A percentile compares a stretch with the other conserved stretches of the same genome.
Conservation (phyloP, 1,140 invertebrate species). For the Neodiprion lecontei region DNA sequence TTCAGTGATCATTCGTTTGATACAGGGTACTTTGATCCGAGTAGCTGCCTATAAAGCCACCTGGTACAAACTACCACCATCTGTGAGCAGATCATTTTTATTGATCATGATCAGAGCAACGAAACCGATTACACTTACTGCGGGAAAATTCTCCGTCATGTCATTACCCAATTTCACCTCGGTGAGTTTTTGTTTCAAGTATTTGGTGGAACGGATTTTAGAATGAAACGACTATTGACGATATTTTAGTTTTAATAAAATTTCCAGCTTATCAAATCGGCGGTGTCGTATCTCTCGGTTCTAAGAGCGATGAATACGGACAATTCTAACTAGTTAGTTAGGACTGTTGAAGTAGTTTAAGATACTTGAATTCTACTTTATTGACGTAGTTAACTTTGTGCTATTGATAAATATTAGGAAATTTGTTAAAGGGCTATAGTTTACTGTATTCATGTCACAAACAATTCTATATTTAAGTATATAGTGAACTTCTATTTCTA, state of each 20-base stretch:
- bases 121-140: background rate
- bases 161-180: background rate
- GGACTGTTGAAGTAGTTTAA: too few relatives aligned
- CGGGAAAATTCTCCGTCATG: constrained; percentile 1
- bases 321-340: background rate
- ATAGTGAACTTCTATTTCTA: too few relatives aligned
- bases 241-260: background rate
- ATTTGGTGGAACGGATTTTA: background rate
- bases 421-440: too few relatives aligned
- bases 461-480: too few relatives aligned
- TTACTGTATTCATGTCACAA: too few relatives aligned
- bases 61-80: constrained; percentile 8
- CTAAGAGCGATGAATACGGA: background rate
- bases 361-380: too few relatives aligned
- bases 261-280: background rate
- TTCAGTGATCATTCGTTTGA: background rate
- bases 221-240: background rate
- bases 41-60: background rate
- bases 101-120: constrained; percentile 7
- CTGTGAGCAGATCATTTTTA: background rate
- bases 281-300: constrained; percentile 6
- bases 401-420: too few relatives aligned
- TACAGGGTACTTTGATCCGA: background rate
- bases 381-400: too few relatives aligned
- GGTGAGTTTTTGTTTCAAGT: background rate